These are phyloP conservation scores for Listronotus oregonensis DNA, from an alignment of 1,140 invertebrate species.

Conservation along the genomic window DNA sequence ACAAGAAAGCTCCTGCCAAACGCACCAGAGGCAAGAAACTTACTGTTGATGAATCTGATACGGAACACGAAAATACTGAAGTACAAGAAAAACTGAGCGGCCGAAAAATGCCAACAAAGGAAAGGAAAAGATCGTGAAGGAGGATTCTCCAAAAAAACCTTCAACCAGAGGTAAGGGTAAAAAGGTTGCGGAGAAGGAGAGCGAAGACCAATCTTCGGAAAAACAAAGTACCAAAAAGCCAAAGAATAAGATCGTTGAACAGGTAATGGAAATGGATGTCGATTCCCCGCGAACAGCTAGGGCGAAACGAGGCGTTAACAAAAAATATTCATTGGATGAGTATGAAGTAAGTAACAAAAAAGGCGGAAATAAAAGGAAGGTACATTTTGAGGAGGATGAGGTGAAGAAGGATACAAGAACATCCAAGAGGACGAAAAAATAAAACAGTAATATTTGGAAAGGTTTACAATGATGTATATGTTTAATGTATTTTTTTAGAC, in stretches of 20 bases:
- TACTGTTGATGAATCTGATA: neutral
- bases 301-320: slow-evolving; percentile 6
- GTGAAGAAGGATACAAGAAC: neutral
- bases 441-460: no score
- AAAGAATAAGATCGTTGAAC: slow-evolving; percentile 1
- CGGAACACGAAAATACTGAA: neutral
- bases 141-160: neutral
- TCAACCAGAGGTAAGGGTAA: neutral
- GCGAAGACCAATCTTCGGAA: neutral
- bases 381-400: slow-evolving; percentile 6
- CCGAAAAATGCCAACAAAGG: slow-evolving; percentile 2
- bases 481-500: no score
- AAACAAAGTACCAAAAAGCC: neutral
- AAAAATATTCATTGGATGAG: slow-evolving; percentile 7
- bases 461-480: no score
- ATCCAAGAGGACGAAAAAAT: slow-evolving; percentile 3
- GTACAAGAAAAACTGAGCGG: neutral
- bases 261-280: neutral
- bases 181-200: no score
- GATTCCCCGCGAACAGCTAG: slow-evolving; percentile 6
- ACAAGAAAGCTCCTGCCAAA: no score
- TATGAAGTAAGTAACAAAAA: neutral
- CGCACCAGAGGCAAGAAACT: neutral
- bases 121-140: neutral
- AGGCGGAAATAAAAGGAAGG: slow-evolving; percentile 4